Evolutionary conservation across 1,140 invertebrate species (phyloP), one percentile per base, ranked within the genome.

Genomic region (Diachasmimorpha longicaudata): DNA sequence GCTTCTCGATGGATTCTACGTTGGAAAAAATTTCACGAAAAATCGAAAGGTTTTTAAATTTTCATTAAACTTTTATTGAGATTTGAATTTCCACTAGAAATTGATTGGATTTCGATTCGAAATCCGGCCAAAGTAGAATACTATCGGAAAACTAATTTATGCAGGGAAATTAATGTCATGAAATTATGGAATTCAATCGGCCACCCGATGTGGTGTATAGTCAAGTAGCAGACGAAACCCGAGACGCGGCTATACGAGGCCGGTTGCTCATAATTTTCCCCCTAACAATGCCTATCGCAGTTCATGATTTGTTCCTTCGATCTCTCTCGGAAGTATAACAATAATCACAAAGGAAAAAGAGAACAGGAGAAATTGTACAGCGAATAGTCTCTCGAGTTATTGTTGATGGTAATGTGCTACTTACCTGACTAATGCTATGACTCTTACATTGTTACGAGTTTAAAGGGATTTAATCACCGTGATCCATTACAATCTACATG

Each of bases 141-240:
- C n/a, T n/a, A n/a, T n/a, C n/a, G 3, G 37, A 69, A 25, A 55
- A 14, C 21, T 55, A 9, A 72, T 48, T 55, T 39, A 16, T 39
- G 31, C 16, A 48, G 8, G 5, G 11, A 39, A 11, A 44, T 19
- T 25, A 21, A 25, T 23, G 13, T 14, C 8, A 46, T 19, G 23
- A 70, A 70, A 70, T 70, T 19, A 23, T 70, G 23, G 25, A 46
- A 70, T 46, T 70, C 46, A 46, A 44, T 48, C 14, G 19, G 69
- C 46, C 39, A 70, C 48, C 69, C 69, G 69, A 46, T 46, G 19
- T 25, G 44, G 23, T 42, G 39, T 46, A 25, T 23, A 19, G 19
- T 21, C 42, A 46, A 70, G 69, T 70, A 23, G 72, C 31, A 69
- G 42, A 82, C 82, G 82, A 83, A 83, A 84, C 68, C 79, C 79